These are phyloP conservation scores for Eilema caniola DNA, from an alignment of 2,888 invertebrate genomes.

Conservation along the genomic window DNA sequence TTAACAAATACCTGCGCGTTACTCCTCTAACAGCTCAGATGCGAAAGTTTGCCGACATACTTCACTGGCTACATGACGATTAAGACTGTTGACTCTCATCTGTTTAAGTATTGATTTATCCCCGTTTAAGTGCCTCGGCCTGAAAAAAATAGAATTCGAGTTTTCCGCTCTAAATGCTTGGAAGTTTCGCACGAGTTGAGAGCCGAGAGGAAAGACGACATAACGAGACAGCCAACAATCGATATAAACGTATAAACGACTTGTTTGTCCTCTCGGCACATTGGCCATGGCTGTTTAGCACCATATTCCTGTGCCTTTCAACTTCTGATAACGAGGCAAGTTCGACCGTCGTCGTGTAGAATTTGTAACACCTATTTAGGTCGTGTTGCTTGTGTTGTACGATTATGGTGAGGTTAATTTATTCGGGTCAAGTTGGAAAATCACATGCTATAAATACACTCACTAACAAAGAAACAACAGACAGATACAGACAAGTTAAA, in stretches of 20 bases:
- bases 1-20: background rate
- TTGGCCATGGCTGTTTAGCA: constrained; percentile 47
- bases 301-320: constrained; percentile 33
- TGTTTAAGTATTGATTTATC: constrained; percentile 51
- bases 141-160: constrained; percentile 52
- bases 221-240: constrained; percentile 68
- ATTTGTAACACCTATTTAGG: constrained; percentile 29
- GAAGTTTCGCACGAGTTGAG: constrained; percentile 52
- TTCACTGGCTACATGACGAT: constrained; percentile 37
- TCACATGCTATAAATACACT: background rate
- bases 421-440: background rate
- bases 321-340: constrained; percentile 51
- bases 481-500: no score
- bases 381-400: constrained; percentile 17
- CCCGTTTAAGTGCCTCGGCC: constrained; percentile 39
- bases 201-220: constrained; percentile 52
- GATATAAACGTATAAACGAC: constrained; percentile 65
- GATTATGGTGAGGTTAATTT: constrained; percentile 15
- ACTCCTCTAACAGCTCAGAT: constrained; percentile 20
- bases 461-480: background rate
- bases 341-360: constrained; percentile 32
- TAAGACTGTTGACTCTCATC: constrained; percentile 40
- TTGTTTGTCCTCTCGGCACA: constrained; percentile 64
- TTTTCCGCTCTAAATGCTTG: constrained; percentile 42
- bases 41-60: constrained; percentile 33